phyloP scores from a whole-genome alignment of 2,113 vertebrate species.

The Macrotis lagotis region DNA sequence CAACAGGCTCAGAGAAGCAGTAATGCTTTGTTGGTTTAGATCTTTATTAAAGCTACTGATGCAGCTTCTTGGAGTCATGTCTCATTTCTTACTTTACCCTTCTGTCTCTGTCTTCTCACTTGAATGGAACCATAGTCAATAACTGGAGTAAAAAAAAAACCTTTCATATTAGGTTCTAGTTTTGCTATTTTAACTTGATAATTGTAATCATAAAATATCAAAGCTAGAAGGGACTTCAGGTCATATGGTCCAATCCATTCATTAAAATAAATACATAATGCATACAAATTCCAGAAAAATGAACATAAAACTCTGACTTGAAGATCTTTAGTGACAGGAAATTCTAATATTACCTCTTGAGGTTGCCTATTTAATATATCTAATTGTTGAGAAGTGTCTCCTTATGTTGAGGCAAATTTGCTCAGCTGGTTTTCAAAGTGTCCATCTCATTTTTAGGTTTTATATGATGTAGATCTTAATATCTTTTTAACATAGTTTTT shows the following conservation, averaged over 20 bases:
- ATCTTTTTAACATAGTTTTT: too few relatives aligned
- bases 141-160: slow-evolving; percentile 26
- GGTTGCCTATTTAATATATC: too few relatives aligned
- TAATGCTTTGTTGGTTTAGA: slow-evolving; percentile 58
- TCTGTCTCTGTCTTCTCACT: slow-evolving; percentile 53
- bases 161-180: slow-evolving; percentile 30
- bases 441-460: slow-evolving; percentile 18
- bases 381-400: too few relatives aligned
- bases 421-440: slow-evolving; percentile 5
- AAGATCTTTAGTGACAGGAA: neutral
- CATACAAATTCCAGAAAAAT: neutral
- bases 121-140: slow-evolving; percentile 27
- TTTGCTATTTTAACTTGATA: slow-evolving; percentile 31
- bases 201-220: neutral
- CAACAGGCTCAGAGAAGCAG: slow-evolving; percentile 28
- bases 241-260: neutral
- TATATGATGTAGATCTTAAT: neutral
- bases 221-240: neutral
- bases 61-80: slow-evolving; percentile 17
- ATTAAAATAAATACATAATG: neutral
- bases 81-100: slow-evolving; percentile 35
- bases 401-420: too few relatives aligned
- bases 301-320: neutral
- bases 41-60: slow-evolving; percentile 72
- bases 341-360: too few relatives aligned